These are phyloP conservation scores for Elgonia sp. DNA, from an alignment of 2,888 invertebrate genomes.

Conservation along the genomic window DNA sequence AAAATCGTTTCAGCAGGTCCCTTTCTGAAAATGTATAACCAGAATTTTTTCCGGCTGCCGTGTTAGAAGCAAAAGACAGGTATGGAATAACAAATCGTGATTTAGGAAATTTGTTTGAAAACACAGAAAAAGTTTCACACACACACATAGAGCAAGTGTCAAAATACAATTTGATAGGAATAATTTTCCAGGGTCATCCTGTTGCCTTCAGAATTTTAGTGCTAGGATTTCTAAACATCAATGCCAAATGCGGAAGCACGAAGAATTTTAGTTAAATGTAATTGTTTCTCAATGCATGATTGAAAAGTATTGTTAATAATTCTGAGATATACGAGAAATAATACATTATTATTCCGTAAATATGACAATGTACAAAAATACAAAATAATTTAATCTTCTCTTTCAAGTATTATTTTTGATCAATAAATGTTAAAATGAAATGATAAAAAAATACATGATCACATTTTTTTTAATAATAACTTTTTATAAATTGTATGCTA, in stretches of 20 bases:
- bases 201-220: constrained; percentile 44
- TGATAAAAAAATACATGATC: no score
- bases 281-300: neutral
- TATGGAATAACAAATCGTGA: constrained; percentile 59
- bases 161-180: constrained; percentile 69
- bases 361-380: no score
- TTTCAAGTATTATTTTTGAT: no score
- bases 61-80: constrained; percentile 43
- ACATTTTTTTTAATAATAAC: no score
- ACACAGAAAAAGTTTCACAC: constrained; percentile 52
- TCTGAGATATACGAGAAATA: no score
- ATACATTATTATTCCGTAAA: no score
- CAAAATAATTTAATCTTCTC: no score
- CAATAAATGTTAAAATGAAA: no score
- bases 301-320: no score
- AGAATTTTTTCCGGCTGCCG: constrained; percentile 49
- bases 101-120: constrained; percentile 64
- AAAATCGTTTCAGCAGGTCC: constrained; percentile 59
- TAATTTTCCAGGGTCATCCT: constrained; percentile 61
- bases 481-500: no score
- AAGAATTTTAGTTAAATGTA: constrained; percentile 45
- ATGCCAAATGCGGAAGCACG: constrained; percentile 67
- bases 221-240: constrained; percentile 47
- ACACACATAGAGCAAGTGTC: constrained; percentile 36
- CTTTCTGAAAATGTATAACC: constrained; percentile 59